A percentile compares a stretch with the other conserved stretches of the same genome.
phyloP scores from a whole-genome alignment of 2,113 vertebrate genomes.

The Pseudolaguvia tuberculata region DNA sequence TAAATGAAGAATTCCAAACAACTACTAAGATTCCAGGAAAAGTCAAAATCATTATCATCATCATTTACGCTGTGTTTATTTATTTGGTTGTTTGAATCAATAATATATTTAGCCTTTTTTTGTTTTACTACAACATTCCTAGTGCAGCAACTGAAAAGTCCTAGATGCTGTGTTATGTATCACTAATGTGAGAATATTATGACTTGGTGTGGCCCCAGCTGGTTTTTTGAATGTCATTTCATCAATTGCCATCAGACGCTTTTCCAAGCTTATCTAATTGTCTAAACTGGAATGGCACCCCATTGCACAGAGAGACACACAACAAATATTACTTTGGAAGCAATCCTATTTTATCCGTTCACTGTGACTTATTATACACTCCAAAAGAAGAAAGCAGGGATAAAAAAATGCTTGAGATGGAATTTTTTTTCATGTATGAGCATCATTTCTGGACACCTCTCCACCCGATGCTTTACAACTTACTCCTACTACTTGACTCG shows the following conservation, averaged over 20 bases:
- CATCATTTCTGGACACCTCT: neutral
- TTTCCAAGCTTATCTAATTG: slow-evolving; percentile 51
- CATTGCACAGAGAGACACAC: slow-evolving; percentile 38
- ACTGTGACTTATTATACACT: slow-evolving; percentile 13
- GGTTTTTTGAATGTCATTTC: slow-evolving; percentile 46
- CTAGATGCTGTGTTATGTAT: slow-evolving; percentile 20
- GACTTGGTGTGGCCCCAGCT: slow-evolving; percentile 44
- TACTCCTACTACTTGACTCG: neutral
- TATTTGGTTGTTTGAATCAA: neutral
- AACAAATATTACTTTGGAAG: slow-evolving; percentile 52
- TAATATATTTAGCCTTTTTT: neutral
- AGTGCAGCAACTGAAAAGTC: neutral
- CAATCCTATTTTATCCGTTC: slow-evolving; percentile 27
- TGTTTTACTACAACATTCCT: neutral
- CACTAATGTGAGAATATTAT: slow-evolving; percentile 32
- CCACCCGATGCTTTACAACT: neutral
- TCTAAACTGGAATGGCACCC: slow-evolving; percentile 50
- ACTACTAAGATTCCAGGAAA: neutral
- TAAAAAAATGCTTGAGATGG: neutral
- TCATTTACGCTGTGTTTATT: neutral
- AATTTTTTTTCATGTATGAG: neutral
- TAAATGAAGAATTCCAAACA: neutral
- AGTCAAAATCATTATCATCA: neutral
- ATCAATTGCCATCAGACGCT: slow-evolving; percentile 45
- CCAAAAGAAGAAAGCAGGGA: neutral